phyloP scores from a whole-genome alignment of 2,113 vertebrate genomes.

The Cebus imitator region DNA sequence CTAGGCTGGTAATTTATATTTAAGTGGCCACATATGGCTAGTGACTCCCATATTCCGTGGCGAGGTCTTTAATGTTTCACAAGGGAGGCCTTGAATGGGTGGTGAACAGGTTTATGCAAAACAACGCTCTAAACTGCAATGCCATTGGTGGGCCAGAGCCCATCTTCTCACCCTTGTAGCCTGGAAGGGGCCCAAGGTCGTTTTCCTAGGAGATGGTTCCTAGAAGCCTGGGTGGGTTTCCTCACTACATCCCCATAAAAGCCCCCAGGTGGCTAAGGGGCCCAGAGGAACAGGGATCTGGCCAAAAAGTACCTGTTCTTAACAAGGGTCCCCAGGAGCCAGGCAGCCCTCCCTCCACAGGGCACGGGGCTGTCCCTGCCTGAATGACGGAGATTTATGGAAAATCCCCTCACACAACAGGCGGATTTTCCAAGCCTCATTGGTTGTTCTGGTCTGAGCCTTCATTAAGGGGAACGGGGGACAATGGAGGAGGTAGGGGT shows the following conservation, averaged over 20 bases:
- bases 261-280: not conserved
- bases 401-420: slow-evolving; percentile 71
- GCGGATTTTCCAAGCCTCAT: slow-evolving; percentile 70
- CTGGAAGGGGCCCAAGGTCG: not conserved
- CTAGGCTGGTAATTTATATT: not conserved
- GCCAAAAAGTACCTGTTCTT: slow-evolving; percentile 52
- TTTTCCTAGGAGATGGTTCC: slow-evolving; percentile 16
- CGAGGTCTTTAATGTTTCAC: not conserved
- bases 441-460: slow-evolving; percentile 56
- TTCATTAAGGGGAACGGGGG: slow-evolving; percentile 45
- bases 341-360: not conserved
- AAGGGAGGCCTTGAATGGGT: not conserved
- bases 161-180: not conserved
- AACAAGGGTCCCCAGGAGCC: not conserved
- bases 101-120: not conserved
- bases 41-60: not conserved
- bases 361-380: slow-evolving; percentile 30
- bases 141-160: not conserved
- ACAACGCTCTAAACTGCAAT: not conserved
- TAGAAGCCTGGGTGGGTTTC: not conserved
- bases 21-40: not conserved
- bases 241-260: not conserved
- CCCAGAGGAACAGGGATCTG: not conserved
- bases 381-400: slow-evolving; percentile 70
- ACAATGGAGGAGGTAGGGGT: slow-evolving; percentile 1